Evolutionary conservation across 2,888 invertebrate species (phyloP), one percentile per base, ranked within the genome.

Genomic region (Lysandra coridon): DNA sequence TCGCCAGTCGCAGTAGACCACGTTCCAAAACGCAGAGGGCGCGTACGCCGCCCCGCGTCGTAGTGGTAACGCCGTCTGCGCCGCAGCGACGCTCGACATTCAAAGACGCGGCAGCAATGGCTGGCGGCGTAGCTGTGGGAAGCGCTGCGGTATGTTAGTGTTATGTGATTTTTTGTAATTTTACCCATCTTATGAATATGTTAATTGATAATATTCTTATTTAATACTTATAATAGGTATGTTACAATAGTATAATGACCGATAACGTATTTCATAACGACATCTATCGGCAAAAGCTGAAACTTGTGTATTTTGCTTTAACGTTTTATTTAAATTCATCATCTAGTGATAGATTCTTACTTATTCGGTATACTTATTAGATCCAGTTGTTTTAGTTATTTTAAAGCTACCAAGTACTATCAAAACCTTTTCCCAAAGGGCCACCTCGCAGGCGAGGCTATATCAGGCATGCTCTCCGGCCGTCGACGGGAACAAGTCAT

Each of bases 81-180:
- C 95, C 95, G 64, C 96, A 96, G 84, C 96, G 69, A 14, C 69
- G 96, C 81, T 99, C 99, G 5, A 96, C 99, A 87, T 96, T 99
- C 91, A 97, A 97, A 79, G 99, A 99, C 91, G 99, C 99, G 97
- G 99, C 99, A 49, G 97, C 99, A 0, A 98, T 99, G 53, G 99
- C 99, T 83, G 99, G 99, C 81, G 99, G 99, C 84, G 99, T 99
- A 75, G 99, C 99, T 79, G 96, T 99, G 80, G 99, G 99, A 81
- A 98, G 98, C 0, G 98, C 99, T 81, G 96, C 99, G 88, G 97
- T 97, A 94, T 89, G 95, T 53, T 78, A 3, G 0, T 44, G 7
- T 44, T 44, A 44, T 44, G 7, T 44, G 44, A 44, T 40, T 40
- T 40, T 23, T 0, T 23, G 23, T 23, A 23, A 23, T 23, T 23